A percentile compares a stretch with the other conserved stretches of the same genome.
Conservation (phyloP, 2,113 vertebrate species). For the Ibidorhyncha struthersii region DNA sequence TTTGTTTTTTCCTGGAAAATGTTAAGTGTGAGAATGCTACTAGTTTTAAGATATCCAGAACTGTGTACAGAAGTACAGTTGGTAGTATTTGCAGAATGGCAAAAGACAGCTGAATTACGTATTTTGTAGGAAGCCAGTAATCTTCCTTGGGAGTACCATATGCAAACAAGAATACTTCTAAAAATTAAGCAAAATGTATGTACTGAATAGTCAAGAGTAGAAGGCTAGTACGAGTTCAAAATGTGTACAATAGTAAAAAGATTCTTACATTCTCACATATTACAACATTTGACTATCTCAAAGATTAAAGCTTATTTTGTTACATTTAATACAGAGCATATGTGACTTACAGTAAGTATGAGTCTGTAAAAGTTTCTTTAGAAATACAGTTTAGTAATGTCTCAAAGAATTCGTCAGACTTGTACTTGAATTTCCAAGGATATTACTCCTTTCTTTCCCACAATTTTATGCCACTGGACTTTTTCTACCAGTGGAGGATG, state of each 20-base stretch:
- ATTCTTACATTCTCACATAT: neutral
- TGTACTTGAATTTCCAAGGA: neutral
- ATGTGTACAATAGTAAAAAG: neutral
- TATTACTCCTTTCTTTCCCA: neutral
- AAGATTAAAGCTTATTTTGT: constrained; percentile 34
- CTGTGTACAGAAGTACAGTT: neutral
- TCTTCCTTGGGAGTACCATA: constrained; percentile 4
- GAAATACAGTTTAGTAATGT: neutral
- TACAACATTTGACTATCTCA: neutral
- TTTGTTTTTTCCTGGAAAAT: neutral
- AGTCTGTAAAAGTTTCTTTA: neutral
- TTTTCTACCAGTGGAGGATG: neutral
- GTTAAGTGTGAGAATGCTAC: neutral
- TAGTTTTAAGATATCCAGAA: neutral
- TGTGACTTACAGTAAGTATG: neutral
- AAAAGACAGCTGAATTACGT: constrained; percentile 15
- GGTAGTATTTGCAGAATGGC: neutral
- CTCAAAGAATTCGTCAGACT: neutral
- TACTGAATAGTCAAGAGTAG: neutral
- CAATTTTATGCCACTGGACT: neutral
- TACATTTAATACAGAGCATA: neutral
- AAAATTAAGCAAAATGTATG: constrained; percentile 13
- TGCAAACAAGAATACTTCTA: constrained; percentile 5
- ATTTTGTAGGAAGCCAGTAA: constrained; percentile 21
- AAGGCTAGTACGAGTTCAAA: neutral